Conservation (phyloP, 2,797 vertebrate genomes). For the Catharus ustulatus region DNA sequence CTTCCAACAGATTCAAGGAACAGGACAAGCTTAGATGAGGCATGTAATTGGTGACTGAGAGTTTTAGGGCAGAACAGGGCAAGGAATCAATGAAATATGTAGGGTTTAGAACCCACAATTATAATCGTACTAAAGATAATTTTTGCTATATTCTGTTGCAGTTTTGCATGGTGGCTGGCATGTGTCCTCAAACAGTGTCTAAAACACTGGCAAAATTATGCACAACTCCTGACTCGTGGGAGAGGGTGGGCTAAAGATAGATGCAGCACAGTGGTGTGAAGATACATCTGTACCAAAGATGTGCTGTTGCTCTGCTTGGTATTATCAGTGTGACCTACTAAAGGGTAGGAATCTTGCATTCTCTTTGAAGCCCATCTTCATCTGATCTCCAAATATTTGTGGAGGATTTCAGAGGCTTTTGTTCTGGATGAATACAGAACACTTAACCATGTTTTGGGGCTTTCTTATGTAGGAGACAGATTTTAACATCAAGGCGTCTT, state of each 20-base stretch:
- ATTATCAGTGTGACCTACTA: conserved; percentile 18
- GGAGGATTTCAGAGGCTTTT: conserved; percentile 24
- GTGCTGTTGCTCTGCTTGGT: conserved; percentile 19
- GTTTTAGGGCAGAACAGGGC: background rate
- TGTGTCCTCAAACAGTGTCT: background rate
- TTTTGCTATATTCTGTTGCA: background rate
- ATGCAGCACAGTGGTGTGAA: conserved; percentile 9
- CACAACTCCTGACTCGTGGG: conserved; percentile 13
- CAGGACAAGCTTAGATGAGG: background rate
- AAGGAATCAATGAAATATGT: background rate
- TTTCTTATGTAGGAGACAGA: background rate
- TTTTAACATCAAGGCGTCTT: background rate
- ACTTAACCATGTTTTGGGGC: background rate
- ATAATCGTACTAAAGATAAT: background rate
- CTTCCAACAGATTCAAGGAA: background rate
- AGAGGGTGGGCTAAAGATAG: conserved; percentile 41
- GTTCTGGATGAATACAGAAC: background rate
- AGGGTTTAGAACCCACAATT: background rate
- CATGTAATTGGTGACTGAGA: background rate
- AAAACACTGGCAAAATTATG: conserved; percentile 23
- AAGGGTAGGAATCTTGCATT: conserved; percentile 26
- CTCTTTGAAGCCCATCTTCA: conserved; percentile 42
- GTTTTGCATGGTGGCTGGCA: conserved; percentile 17
- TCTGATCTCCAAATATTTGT: conserved; percentile 46
- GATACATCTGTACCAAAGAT: conserved; percentile 36